Base-by-base conservation (phyloP, 2,113 vertebrate species). In the Vulpes vulpes region DNA sequence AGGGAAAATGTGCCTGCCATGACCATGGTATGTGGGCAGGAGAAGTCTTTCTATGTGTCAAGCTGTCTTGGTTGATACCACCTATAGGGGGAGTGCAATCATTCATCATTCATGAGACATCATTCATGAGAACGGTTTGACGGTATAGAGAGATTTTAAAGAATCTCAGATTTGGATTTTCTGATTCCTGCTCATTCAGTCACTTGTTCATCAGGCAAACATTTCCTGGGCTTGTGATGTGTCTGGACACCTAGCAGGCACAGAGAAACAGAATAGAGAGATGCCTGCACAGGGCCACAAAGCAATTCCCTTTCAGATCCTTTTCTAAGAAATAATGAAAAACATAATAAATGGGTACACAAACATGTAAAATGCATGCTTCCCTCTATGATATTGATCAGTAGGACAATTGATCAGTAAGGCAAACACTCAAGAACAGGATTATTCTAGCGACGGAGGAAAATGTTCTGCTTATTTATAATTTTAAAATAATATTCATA, bases 401-500 rank as follows among this genome's bases (percentile, higher is more conserved):
- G 3, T 76, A 43, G 43, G 43, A 43, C 43, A 7, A 6, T 73
- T 57, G 14, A 38, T 53, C 30, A 59, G 3, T 11, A 89, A 94
- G 25, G 9, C 16, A 92, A 59, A 84, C 43, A 55, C 27, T 1
- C 4, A 30, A 62, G 74, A 27, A 49, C 2, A 78, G 49, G 4
- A 10, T 49, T 92, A 19, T 86, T 84, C 49, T 51, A 27, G 79
- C 5, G 2, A 14, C 57, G 6, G 30, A 23, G 84, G 81, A 14
- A 87, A 88, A 67, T 57, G 17, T 20, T 78, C 64, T 73, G 11
- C 49, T 88, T 43, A 84, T 51, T 94, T 79, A 43, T 80, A 87
- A 96, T 91, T 96, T 96, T 43, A 95, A 96, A 88, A 53, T 88
- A 80, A 84, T 93, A 67, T 64, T 67, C 43, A 92, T 57, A 76